Conservation (phyloP, 1,140 invertebrate genomes). For the Dufourea novaeangliae region DNA sequence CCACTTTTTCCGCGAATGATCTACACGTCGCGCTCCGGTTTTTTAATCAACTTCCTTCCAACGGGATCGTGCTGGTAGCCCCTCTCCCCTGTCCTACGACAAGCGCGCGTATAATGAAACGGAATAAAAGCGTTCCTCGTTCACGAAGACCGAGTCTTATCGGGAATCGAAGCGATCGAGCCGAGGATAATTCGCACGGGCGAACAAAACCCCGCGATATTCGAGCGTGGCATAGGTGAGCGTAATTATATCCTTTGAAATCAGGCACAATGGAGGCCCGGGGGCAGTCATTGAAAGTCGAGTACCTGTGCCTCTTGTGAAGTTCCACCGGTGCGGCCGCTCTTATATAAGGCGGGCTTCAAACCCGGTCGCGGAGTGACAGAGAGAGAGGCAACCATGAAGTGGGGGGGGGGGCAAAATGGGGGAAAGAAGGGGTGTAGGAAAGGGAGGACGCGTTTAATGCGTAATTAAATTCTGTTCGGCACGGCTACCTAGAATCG, state of each 20-base stretch:
- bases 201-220: slow-evolving; percentile 67
- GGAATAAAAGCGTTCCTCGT: slow-evolving; percentile 35
- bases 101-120: slow-evolving; percentile 9
- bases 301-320: slow-evolving; percentile 69
- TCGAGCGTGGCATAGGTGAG: slow-evolving; percentile 70
- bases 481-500: slow-evolving; percentile 16
- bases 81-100: too few species aligned
- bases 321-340: slow-evolving; percentile 58
- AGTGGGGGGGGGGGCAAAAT: background rate
- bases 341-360: background rate
- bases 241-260: slow-evolving; percentile 74
- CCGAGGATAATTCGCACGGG: slow-evolving; percentile 71
- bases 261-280: slow-evolving; percentile 63
- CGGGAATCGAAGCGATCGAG: slow-evolving; percentile 68
- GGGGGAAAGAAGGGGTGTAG: background rate
- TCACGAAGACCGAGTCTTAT: slow-evolving; percentile 57
- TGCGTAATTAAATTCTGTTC: slow-evolving; percentile 55
- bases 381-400: slow-evolving; percentile 7
- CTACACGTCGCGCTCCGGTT: background rate
- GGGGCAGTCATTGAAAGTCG: slow-evolving; percentile 71
- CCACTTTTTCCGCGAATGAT: background rate
- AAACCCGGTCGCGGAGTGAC: background rate
- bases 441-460: slow-evolving; percentile 37
- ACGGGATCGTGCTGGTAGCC: background rate
- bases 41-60: slow-evolving; percentile 62